Base-by-base conservation (phyloP, 2,797 vertebrate genomes). In the Orientallactaga sibirica region DNA sequence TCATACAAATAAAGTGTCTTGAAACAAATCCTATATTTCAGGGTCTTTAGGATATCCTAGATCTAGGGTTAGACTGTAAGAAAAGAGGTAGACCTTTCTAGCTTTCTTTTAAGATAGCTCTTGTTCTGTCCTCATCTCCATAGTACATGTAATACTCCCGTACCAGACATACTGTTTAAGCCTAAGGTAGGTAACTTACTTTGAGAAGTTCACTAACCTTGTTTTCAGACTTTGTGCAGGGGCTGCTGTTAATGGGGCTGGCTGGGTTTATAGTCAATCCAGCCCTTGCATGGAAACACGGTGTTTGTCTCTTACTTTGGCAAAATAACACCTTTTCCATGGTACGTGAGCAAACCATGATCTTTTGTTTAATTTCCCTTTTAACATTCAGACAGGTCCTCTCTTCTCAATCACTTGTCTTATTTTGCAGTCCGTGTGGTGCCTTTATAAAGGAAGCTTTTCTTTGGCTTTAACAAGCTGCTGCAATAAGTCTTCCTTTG, bases 301-400 rank as follows among this genome's bases (percentile, higher is more conserved):
- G 52, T 73, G 66, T 55, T 85, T 81, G 66, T 84, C 25, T 74
- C 37, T n/a, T 67, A 79, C 12, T 86, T 84, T 93, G 66, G 22
- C 77, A 94, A 95, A 77, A 91, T 75, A 61, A 80, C 58, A 58
- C 52, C 75, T 96, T 76, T 61, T 16, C 67, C 91, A 14, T 94
- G 70, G 96, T 76, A 95, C 71, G 93, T 75, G 48, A 76, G 58
- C n/a, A 58, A 91, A 24, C 41, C 37, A 41, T 67, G n/a, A 89
- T 64, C 16, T 19, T 33, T 66, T 70, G 25, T 10, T 93, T 94
- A 92, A 92, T 92, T 92, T 93, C 95, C 85, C 62, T 89, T 92
- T 87, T 94, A 88, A 90, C 92, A 85, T 61, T 86, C 83, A 96
- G 87, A 84, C 43, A 90, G 68, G 92, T 75, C 74, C 41, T 96